Evolutionary conservation across 1,140 invertebrate genomes (phyloP).

Genomic region (Diabrotica undecimpunctata): DNA sequence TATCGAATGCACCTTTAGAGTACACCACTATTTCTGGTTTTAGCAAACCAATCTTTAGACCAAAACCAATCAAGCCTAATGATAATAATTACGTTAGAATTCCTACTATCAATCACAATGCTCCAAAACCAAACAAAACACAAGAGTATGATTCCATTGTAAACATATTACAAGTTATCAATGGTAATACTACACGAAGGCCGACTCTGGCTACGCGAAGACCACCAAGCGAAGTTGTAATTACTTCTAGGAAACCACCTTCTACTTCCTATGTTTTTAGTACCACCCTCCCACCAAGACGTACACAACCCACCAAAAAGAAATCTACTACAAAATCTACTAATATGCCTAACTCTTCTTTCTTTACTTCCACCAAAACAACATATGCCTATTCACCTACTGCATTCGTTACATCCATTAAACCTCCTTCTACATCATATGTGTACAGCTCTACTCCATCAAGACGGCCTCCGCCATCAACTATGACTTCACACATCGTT

Average conservation of each 20-base stretch:
- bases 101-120: conserved; percentile 51
- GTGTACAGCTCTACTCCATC: conserved; percentile 53
- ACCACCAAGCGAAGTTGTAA: conserved; percentile 18
- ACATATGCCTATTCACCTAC: conserved; percentile 35
- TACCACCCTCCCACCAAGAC: conserved; percentile 49
- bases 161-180: conserved; percentile 47
- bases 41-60: conserved; percentile 38
- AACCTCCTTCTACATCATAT: conserved; percentile 57
- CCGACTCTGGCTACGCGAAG: conserved; percentile 21
- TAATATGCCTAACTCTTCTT: conserved; percentile 23
- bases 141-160: conserved; percentile 50
- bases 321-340: conserved; percentile 19
- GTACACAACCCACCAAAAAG: conserved; percentile 17
- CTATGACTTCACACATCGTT: conserved; percentile 28
- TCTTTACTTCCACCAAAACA: conserved; percentile 17
- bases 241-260: conserved; percentile 32
- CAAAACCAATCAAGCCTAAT: conserved; percentile 35
- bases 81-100: conserved; percentile 52
- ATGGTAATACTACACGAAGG: conserved; percentile 36
- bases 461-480: conserved; percentile 21
- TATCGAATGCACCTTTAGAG: conserved; percentile 39
- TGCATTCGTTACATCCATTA: conserved; percentile 31
- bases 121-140: conserved; percentile 44
- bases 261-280: conserved; percentile 50
- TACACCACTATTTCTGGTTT: conserved; percentile 35